Conservation (phyloP, 2,888 invertebrate genomes). For the Pristionchus exspectatus region DNA sequence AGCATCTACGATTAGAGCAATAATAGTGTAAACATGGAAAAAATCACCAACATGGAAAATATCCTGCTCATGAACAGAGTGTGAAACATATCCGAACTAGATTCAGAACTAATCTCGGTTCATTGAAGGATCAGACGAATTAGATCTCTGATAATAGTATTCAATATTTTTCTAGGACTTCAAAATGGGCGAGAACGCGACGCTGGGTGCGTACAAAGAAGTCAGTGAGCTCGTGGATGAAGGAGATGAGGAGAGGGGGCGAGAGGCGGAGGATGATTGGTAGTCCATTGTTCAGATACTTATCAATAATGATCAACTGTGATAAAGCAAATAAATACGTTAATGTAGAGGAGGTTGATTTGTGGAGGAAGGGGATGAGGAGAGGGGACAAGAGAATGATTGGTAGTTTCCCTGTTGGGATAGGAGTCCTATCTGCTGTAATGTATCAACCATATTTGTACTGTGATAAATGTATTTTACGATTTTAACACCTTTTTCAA, state of each 20-base stretch:
- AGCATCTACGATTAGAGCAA: not conserved
- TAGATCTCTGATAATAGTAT: not conserved
- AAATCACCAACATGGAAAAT: not conserved
- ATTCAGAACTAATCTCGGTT: not conserved
- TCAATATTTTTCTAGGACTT: not conserved
- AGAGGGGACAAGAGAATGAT: not conserved
- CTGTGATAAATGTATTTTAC: too few relatives aligned
- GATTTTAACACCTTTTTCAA: too few relatives aligned
- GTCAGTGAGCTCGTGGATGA: not conserved
- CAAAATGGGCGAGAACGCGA: slow-evolving; percentile 45
- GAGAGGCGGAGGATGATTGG: not conserved
- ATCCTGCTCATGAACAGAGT: not conserved
- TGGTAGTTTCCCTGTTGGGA: not conserved
- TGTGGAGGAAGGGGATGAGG: not conserved
- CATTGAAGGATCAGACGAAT: not conserved
- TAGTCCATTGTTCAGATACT: not conserved
- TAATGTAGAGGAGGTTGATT: not conserved
- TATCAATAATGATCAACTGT: too few relatives aligned
- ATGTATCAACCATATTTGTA: too few relatives aligned
- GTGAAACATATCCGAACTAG: not conserved
- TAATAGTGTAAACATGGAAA: not conserved
- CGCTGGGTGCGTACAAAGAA: not conserved
- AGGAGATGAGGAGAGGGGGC: not conserved
- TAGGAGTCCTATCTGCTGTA: too few relatives aligned
- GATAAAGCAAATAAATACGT: too few relatives aligned